Evolutionary conservation across 2,888 invertebrate genomes (phyloP).

Genomic region (Ichneumon xanthorius): DNA sequence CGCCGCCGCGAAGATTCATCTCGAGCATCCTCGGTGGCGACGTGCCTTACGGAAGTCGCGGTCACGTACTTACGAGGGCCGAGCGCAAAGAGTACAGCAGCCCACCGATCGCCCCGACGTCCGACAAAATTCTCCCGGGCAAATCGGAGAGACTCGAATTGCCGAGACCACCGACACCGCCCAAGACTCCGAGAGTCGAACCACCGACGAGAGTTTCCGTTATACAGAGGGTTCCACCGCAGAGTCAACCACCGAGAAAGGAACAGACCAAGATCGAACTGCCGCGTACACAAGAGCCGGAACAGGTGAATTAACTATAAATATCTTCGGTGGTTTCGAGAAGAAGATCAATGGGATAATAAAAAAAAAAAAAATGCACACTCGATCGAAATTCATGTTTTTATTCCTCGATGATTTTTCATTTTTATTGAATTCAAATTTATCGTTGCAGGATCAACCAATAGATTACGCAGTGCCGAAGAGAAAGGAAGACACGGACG

Average conservation of each 20-base stretch:
- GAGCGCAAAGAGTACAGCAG: slow-evolving; percentile 91
- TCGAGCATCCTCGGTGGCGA: slow-evolving; percentile 93
- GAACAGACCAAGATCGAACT: slow-evolving; percentile 82
- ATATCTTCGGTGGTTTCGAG: background rate
- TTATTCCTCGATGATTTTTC: background rate
- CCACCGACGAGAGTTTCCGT: slow-evolving; percentile 91
- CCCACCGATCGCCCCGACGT: slow-evolving; percentile 86
- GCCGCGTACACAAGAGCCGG: slow-evolving; percentile 83
- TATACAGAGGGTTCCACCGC: slow-evolving; percentile 91
- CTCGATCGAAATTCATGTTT: background rate
- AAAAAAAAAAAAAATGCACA: background rate
- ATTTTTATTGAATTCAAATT: background rate
- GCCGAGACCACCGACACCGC: slow-evolving; percentile 86
- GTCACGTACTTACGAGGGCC: slow-evolving; percentile 92
- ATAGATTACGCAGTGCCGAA: slow-evolving; percentile 96
- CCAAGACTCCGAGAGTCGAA: slow-evolving; percentile 87
- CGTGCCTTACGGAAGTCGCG: slow-evolving; percentile 92
- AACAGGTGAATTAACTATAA: slow-evolving; percentile 77
- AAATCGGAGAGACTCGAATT: slow-evolving; percentile 83
- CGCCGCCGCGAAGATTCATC: slow-evolving; percentile 89
- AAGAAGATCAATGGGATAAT: background rate
- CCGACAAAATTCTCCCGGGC: slow-evolving; percentile 88
- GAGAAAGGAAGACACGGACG: slow-evolving; percentile 89
- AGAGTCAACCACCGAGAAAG: slow-evolving; percentile 79
- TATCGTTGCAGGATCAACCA: slow-evolving; percentile 90